These are phyloP conservation scores for Tachina lurida DNA, from an alignment of 2,888 invertebrate species.

Conservation along the genomic window DNA sequence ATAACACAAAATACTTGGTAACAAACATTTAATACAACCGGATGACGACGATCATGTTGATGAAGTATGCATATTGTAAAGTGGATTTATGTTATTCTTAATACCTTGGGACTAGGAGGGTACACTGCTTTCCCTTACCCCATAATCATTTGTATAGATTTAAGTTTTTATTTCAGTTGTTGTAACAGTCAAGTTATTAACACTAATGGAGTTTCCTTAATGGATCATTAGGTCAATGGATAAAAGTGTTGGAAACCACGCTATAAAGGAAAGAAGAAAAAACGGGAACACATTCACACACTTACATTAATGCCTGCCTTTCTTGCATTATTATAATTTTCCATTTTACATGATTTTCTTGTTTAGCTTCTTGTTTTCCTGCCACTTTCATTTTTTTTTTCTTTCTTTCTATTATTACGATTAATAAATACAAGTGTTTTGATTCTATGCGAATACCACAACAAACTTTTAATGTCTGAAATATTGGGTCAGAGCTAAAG, in stretches of 20 bases:
- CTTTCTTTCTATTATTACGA: conserved; percentile 58
- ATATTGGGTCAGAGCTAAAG: conserved; percentile 25
- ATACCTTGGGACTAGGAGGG: neutral
- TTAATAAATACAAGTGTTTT: conserved; percentile 65
- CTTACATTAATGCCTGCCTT: neutral
- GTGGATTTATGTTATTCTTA: conserved; percentile 16
- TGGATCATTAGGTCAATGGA: conserved; percentile 80
- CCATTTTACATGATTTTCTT: conserved; percentile 63
- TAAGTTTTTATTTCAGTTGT: conserved; percentile 51
- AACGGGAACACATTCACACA: neutral
- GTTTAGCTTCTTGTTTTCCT: conserved; percentile 39
- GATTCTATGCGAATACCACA: conserved; percentile 25
- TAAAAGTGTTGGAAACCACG: conserved; percentile 65
- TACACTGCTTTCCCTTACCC: neutral
- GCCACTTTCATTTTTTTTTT: conserved; percentile 38
- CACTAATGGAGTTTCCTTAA: conserved; percentile 78
- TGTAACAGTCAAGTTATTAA: conserved; percentile 75
- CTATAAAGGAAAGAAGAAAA: conserved; percentile 36
- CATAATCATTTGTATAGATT: conserved; percentile 50
- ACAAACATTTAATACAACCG: conserved; percentile 10
- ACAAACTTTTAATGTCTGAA: conserved; percentile 20
- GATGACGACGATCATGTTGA: conserved; percentile 8
- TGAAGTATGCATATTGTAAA: conserved; percentile 20
- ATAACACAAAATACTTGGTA: neutral
- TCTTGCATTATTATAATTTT: conserved; percentile 52